Evolutionary conservation across 2,888 invertebrate species (phyloP).

Genomic region (Piscicola geometra): DNA sequence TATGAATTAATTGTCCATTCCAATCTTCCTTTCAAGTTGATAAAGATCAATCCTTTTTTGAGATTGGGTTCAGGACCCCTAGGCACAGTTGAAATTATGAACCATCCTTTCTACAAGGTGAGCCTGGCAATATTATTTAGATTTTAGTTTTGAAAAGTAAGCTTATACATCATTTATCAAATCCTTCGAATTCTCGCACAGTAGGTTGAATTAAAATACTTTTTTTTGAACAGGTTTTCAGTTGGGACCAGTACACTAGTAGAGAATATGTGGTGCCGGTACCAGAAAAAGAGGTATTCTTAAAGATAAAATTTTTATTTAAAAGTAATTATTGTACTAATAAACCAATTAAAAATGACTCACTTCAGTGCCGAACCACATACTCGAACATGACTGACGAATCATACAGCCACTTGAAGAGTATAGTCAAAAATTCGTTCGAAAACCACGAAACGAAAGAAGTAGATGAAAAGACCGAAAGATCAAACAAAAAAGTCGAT

Average conservation of each 20-base stretch:
- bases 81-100: conserved; percentile 23
- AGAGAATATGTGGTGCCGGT: background rate
- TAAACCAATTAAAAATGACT: too few species aligned
- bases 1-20: too few species aligned
- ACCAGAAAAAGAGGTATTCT: background rate
- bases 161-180: too few species aligned
- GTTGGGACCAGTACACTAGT: background rate
- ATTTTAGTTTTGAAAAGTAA: too few species aligned
- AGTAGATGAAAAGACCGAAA: background rate
- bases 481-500: background rate
- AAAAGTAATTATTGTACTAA: too few species aligned
- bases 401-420: background rate
- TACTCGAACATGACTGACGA: background rate
- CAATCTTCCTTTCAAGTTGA: too few species aligned
- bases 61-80: conserved; percentile 23
- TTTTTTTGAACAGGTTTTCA: conserved; percentile 7
- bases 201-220: background rate
- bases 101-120: conserved; percentile 27
- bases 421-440: too few species aligned
- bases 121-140: background rate
- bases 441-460: too few species aligned
- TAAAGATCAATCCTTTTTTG: conserved; percentile 26
- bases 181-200: background rate
- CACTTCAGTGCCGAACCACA: background rate
- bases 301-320: too few species aligned